Evolutionary conservation across 2,888 invertebrate species (phyloP), one percentile per base, ranked within the genome.

Genomic region (Cinara cedri): DNA sequence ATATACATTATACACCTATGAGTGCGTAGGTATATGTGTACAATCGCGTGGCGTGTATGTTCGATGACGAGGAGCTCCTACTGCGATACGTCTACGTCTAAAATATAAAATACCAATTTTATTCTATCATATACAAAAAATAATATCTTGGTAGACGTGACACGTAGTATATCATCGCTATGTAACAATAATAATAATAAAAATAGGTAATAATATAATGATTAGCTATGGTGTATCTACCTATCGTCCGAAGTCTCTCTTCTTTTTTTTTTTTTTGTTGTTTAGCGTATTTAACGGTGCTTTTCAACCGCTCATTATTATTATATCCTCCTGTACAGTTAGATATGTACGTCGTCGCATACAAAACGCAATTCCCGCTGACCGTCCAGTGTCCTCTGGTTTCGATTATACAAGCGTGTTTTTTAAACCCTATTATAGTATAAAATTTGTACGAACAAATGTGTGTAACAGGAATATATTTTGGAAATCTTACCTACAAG

Each of bases 261-360:
- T n/a, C n/a, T n/a, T n/a, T n/a, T n/a, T n/a, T n/a, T n/a, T 72
- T 16, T 26, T 71, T 72, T 24, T 13, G 6, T 72, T 60, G 26
- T 72, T 72, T 44, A 44, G 8, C 54, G 55, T 57, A 60, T 72
- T 60, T 72, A 72, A 72, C 72, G 72, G 72, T 72, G 72, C 57
- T 72, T 72, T 72, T 49, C 55, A 21, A 71, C 42, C n/a, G 26
- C 44, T 68, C 26, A 44, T 66, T 26, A 26, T 66, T 46, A 66
- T 66, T 46, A 10, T 60, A 60, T 60, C 26, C n/a, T 14, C 11
- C 9, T 72, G 55, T 72, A 72, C 72, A 57, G 72, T 72, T 72
- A 71, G 13, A 57, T 8, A 68, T 54, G 2, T 11, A 42, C 19
- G 8, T 6, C 70, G 34, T 55, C 55, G 44, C 55, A 71, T 55